A percentile compares a stretch with the other conserved stretches of the same genome.
Evolutionary conservation across 30 jellyfish, hydroid and myxozoan species (phyloP).

Genomic region (Aurelia aurita complex sp. Pacific): DNA sequence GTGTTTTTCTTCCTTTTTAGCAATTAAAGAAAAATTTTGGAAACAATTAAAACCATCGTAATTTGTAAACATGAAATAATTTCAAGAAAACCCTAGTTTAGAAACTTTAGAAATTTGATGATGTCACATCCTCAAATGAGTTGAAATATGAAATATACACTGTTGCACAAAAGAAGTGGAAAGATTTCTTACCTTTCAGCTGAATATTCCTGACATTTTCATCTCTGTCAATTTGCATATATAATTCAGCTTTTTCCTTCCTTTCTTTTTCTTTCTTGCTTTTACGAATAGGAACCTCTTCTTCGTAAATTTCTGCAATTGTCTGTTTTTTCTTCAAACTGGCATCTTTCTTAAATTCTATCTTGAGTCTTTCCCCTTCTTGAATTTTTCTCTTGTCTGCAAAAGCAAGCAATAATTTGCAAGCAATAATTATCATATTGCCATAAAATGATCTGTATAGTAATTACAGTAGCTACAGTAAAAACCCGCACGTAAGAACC

Average conservation of each 20-base stretch:
- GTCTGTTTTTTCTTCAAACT: slow-evolving; percentile 52
- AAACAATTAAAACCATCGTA: no score
- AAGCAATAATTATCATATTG: no score
- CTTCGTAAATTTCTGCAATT: slow-evolving; percentile 43
- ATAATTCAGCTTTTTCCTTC: slow-evolving; percentile 28
- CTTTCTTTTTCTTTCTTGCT: slow-evolving; percentile 60
- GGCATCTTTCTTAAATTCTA: slow-evolving; percentile 58
- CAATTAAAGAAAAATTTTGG: no score
- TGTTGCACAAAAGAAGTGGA: neutral
- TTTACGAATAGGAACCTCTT: slow-evolving; percentile 46
- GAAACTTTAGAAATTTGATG: no score
- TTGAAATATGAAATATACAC: neutral
- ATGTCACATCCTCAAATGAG: no score
- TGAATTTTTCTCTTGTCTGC: slow-evolving; percentile 34
- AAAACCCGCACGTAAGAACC: no score
- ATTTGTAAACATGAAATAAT: no score
- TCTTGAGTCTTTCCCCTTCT: slow-evolving; percentile 53
- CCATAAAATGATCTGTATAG: no score
- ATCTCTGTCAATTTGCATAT: slow-evolving; percentile 36
- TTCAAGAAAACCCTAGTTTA: no score
- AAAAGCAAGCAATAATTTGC: no score
- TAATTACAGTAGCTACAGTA: no score
- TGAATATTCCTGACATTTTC: slow-evolving; percentile 58
- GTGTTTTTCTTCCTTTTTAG: no score
- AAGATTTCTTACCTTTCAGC: slow-evolving; percentile 31